Evolutionary conservation across 1,140 invertebrate genomes (phyloP), one percentile per base, ranked within the genome.

Genomic region (Aricia agestis): DNA sequence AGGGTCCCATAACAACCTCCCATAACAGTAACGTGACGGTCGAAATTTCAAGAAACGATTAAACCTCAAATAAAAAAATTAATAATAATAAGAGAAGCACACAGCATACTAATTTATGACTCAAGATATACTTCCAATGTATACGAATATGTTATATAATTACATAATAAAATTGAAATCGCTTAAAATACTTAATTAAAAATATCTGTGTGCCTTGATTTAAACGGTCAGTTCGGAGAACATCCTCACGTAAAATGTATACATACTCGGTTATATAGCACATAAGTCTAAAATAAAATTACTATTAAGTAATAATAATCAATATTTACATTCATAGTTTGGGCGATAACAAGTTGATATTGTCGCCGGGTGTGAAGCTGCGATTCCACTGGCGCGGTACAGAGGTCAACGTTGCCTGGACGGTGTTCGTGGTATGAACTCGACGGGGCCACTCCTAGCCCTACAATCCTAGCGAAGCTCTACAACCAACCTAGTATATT

Each of bases 271-370:
- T 85, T 87, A 88, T 88, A 87, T 87, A 89, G 89, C 89, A 90
- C 89, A 85, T 87, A 81, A 85, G 78, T 86, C 89, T 91, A 91
- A 86, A 86, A 87, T 87, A 87, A 89, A 84, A 87, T 89, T 86
- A 89, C 83, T 85, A 89, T 89, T 84, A 89, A 84, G 89, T 91
- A 89, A 87, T 89, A 88, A 84, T 87, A 83, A 89, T 86, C 80
- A 86, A 89, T 90, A 90, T 90, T 86, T 89, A 90, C 86, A 90
- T 76, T 81, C 73, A 73, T 63, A 83, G 81, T 84, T 77, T 80
- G 80, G 79, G 80, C 66, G 66, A 41, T 19, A 19, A 52, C 66
- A n/a, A 25, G 57, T 25, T 63, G 18, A 52, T 13, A 52, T 13
- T 18, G 59, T 25, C 59, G 59, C 59, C 59, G 59, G 17, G 18